Evolutionary conservation across 92 coral and sea anemone genomes (phyloP).

Genomic region (Epizoanthus stellaris): DNA sequence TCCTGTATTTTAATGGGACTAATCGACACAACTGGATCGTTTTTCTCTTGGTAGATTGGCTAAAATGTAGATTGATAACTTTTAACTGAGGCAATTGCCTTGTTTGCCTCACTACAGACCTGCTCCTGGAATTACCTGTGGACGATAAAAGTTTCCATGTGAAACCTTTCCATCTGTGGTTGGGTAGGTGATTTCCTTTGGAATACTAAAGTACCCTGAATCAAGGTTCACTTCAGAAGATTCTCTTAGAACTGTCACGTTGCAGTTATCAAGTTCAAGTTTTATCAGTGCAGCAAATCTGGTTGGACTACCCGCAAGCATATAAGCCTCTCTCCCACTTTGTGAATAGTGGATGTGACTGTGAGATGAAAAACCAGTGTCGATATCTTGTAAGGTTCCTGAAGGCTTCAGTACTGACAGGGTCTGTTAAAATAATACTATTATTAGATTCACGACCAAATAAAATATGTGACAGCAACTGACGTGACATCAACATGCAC

Average conservation of each 20-base stretch:
- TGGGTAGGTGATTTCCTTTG: constrained; percentile 72
- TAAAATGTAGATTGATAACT: background rate
- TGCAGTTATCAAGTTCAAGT: constrained; percentile 62
- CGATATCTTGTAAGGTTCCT: constrained; percentile 61
- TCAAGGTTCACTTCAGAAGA: constrained; percentile 59
- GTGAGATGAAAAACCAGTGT: constrained; percentile 69
- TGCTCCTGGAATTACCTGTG: constrained; percentile 63
- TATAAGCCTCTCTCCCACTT: constrained; percentile 71
- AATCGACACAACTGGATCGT: background rate
- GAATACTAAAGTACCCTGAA: constrained; percentile 78
- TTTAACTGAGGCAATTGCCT: too few relatives aligned
- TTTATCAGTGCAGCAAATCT: constrained; percentile 67
- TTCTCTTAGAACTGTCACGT: constrained; percentile 66
- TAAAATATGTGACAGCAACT: too few relatives aligned
- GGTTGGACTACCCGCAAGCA: constrained; percentile 77
- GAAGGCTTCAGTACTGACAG: constrained; percentile 72
- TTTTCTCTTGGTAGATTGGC: too few relatives aligned
- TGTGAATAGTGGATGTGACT: constrained; percentile 59
- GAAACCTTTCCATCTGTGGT: constrained; percentile 73
- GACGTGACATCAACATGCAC: too few relatives aligned
- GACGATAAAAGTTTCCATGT: constrained; percentile 87
- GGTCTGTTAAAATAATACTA: constrained; percentile 42
- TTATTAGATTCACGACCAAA: too few relatives aligned
- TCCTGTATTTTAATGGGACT: background rate
- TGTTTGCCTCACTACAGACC: background rate